Conservation (phyloP, 2,113 vertebrate genomes). For the Oreamnos americanus region DNA sequence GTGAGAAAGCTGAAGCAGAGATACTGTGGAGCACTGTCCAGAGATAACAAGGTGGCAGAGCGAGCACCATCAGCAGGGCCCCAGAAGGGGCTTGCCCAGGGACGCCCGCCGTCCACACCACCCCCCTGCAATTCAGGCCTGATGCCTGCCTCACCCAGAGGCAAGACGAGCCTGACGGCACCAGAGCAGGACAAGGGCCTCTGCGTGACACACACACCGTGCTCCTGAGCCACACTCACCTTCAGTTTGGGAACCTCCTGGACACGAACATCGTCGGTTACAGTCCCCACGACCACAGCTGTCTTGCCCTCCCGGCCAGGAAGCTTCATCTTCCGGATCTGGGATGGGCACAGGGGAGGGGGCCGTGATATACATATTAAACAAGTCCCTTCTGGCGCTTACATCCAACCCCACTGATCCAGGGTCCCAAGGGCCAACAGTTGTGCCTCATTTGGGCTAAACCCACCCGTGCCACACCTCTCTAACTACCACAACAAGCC, state of each 20-base stretch:
- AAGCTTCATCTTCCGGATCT: constrained; percentile 94
- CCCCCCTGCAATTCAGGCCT: no score
- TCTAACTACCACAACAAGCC: not conserved
- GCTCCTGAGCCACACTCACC: constrained; percentile 68
- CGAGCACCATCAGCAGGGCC: not conserved
- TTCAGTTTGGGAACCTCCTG: constrained; percentile 93
- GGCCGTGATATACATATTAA: rapidly evolving
- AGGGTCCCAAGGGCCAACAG: not conserved
- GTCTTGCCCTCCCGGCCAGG: constrained; percentile 88
- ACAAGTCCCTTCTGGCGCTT: rapidly evolving
- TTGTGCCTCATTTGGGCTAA: rapidly evolving
- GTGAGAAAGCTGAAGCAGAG: not conserved
- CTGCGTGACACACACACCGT: rapidly evolving
- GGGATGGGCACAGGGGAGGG: not conserved
- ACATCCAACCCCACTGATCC: not conserved
- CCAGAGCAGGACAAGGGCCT: no score
- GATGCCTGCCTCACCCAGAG: not conserved
- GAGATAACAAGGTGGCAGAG: not conserved
- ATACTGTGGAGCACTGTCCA: no score
- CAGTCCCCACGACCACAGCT: constrained; percentile 89
- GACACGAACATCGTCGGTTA: constrained; percentile 92
- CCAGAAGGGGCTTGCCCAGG: not conserved
- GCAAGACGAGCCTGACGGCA: rapidly evolving
- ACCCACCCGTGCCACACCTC: not conserved
- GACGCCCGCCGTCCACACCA: rapidly evolving